These are phyloP conservation scores for Phoenicopterus ruber DNA, from an alignment of 2,113 vertebrate genomes.

Conservation along the genomic window DNA sequence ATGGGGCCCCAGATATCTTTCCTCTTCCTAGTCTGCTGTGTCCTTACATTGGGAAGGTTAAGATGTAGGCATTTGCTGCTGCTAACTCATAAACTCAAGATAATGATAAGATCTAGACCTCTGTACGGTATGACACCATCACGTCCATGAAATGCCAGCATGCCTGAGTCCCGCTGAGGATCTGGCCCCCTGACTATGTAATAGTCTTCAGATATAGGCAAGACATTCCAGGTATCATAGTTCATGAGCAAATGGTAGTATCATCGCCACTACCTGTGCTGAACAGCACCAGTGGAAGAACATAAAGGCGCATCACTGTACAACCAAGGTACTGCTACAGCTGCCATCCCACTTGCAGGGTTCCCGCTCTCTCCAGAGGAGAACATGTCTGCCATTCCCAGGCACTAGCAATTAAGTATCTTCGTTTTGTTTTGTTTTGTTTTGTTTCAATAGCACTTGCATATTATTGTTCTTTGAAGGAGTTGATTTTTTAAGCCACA, in stretches of 20 bases:
- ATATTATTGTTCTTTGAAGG: neutral
- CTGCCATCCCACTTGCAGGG: fast-evolving
- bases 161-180: neutral
- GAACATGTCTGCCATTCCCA: neutral
- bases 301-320: fast-evolving
- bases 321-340: neutral
- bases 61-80: neutral
- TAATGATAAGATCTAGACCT: neutral
- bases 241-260: neutral
- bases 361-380: neutral
- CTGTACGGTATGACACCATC: neutral
- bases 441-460: neutral
- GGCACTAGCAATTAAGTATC: neutral
- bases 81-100: neutral
- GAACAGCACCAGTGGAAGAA: neutral
- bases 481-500: neutral
- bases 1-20: neutral
- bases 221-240: neutral
- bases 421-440: neutral
- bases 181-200: neutral
- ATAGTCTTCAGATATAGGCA: neutral
- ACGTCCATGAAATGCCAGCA: neutral
- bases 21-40: neutral
- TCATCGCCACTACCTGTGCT: neutral
- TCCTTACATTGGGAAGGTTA: neutral